Conservation (phyloP, 2,113 vertebrate species). For the Prunella himalayana region DNA sequence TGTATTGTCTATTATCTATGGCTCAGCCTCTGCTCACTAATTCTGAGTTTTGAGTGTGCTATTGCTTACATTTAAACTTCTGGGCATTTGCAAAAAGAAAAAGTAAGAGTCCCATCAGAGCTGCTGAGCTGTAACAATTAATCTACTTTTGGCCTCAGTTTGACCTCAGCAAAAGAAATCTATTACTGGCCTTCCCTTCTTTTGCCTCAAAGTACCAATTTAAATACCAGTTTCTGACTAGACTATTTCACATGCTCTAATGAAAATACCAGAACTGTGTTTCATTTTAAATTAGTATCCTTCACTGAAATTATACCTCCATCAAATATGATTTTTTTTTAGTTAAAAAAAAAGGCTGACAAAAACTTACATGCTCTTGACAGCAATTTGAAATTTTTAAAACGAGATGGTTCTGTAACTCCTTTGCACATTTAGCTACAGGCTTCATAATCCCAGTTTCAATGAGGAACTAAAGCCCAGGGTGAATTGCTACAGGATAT, state of each 20-base stretch:
- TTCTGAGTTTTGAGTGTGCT: background rate
- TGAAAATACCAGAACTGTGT: background rate
- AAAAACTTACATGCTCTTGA: background rate
- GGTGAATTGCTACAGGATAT: conserved; percentile 12
- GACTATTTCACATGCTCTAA: background rate
- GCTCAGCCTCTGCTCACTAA: background rate
- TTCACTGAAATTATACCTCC: background rate
- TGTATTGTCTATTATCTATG: background rate
- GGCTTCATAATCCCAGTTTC: background rate
- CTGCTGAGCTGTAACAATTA: background rate
- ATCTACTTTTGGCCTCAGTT: conserved; percentile 24
- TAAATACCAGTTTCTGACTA: conserved; percentile 5
- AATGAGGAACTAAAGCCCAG: background rate
- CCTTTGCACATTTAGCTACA: background rate
- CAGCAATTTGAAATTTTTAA: conserved; percentile 19
- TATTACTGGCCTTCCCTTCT: background rate
- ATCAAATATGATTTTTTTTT: background rate
- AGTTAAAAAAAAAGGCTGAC: background rate
- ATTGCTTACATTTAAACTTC: conserved; percentile 2
- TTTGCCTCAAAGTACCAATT: background rate
- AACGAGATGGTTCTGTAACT: background rate
- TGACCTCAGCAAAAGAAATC: background rate
- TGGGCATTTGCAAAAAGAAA: background rate
- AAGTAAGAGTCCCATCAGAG: background rate
- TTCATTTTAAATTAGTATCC: background rate